Evolutionary conservation across 2,888 invertebrate species (phyloP).

Genomic region (Hoplodrina blanda): DNA sequence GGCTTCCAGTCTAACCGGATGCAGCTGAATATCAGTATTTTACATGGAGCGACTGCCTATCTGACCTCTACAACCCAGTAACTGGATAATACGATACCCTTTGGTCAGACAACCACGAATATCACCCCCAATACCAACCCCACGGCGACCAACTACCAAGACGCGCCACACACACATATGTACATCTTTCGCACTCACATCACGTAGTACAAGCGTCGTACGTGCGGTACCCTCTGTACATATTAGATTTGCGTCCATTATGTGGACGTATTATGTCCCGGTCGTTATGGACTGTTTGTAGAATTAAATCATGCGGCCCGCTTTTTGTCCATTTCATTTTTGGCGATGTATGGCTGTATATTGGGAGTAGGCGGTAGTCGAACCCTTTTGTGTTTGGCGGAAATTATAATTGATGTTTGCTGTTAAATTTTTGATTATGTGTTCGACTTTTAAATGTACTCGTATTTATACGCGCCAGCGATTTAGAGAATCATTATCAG

Average conservation of each 20-base stretch:
- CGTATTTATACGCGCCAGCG: background rate
- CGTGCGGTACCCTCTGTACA: constrained; percentile 61
- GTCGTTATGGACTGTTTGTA: constrained; percentile 46
- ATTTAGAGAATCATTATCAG: too few species aligned
- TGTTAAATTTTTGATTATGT: background rate
- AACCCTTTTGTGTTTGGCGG: background rate
- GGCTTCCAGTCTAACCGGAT: too few species aligned
- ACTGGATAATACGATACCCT: too few species aligned
- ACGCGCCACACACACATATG: constrained; percentile 20
- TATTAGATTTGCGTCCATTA: constrained; percentile 65
- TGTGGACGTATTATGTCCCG: constrained; percentile 47
- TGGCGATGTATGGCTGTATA: constrained; percentile 27
- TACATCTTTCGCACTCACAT: constrained; percentile 46
- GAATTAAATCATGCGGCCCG: constrained; percentile 51
- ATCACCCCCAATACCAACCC: background rate
- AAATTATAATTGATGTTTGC: constrained; percentile 12
- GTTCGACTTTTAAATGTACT: background rate
- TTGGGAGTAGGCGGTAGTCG: background rate
- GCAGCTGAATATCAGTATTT: too few species aligned
- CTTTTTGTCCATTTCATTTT: constrained; percentile 45
- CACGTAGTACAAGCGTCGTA: constrained; percentile 60
- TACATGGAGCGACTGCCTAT: too few species aligned
- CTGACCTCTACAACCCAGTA: too few species aligned
- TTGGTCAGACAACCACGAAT: too few species aligned
- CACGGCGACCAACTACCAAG: constrained; percentile 12